Base-by-base conservation (phyloP, 2,888 invertebrate genomes). In the Gortyna flavago region DNA sequence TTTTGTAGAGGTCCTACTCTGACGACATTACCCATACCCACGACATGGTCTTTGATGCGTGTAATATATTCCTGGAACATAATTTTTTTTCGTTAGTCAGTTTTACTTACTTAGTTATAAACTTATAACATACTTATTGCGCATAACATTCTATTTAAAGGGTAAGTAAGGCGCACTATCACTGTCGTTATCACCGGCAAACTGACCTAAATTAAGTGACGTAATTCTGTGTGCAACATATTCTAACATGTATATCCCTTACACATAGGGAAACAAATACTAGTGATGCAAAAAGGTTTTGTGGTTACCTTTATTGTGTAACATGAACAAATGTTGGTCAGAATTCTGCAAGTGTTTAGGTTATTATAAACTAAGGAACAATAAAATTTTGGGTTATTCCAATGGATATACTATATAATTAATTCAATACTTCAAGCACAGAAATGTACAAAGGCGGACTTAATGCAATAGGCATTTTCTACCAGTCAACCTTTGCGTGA, bases 1-100 rank as follows among this genome's bases (percentile, higher is more conserved):
- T 92, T 97, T 89, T 94, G 97, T 83, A 94, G 94, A 11, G 97
- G 97, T 9, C 96, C 97, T 77, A 97, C 97, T 93, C 98, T 94
- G 6, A 97, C 97, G 21, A 98, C 98, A 91, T 97, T 97, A 74
- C 98, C 98, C 96, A 98, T 98, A 9, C 98, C 98, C 29, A 98
- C 97, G 77, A 97, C 98, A 93, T 98, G 97, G 72, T 97, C 97
- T 87, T 98, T 97, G 87, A 98, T 97, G 78, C 96, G 95, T 8
- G 95, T 95, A 68, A 97, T 96, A 87, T 96, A 97, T 93, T 96
- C 96, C 96, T 96, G 92, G 11, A 38, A 79, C 70, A 93, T 90
- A 84, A 79, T 78, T 75, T 79, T 72, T 54, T 78, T 25, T 21
- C 13, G 1, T 80, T 35, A 68, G 16, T 29, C 16, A 48, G n/a